phyloP scores from a whole-genome alignment of 64 coral and sea anemone species.

The Catalaphyllia jardinei region DNA sequence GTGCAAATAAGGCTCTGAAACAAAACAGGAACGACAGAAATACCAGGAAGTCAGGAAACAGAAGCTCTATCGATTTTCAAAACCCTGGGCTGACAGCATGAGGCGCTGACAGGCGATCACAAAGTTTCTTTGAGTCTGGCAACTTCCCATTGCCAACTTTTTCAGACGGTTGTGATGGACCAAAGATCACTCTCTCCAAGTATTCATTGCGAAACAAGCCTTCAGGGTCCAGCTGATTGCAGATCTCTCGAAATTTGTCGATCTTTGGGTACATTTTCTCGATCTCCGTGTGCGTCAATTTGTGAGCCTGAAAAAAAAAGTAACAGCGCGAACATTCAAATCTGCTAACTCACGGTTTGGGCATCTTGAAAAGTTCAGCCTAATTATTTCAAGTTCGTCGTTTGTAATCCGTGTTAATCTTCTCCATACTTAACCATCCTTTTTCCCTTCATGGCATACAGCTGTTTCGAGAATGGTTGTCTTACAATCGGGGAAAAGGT shows the following conservation, averaged over 20 bases:
- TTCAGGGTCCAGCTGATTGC: conserved; percentile 62
- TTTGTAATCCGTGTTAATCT: too few species aligned
- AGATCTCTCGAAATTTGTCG: conserved; percentile 57
- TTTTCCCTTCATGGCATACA: too few species aligned
- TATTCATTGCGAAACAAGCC: conserved; percentile 62
- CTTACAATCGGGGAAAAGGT: too few species aligned
- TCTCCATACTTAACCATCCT: too few species aligned
- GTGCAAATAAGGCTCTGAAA: too few species aligned
- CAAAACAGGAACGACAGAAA: too few species aligned
- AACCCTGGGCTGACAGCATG: not conserved
- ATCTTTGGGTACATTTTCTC: conserved; percentile 67
- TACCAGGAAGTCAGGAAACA: too few species aligned
- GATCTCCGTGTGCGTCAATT: conserved; percentile 24
- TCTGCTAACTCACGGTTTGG: too few species aligned
- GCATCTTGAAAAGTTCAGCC: too few species aligned
- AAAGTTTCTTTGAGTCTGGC: not conserved
- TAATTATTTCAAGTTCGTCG: too few species aligned
- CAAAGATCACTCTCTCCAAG: conserved; percentile 57
- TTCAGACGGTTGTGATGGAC: not conserved
- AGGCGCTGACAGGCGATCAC: not conserved
- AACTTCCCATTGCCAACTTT: not conserved
- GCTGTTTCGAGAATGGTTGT: too few species aligned
- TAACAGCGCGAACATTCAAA: not conserved
- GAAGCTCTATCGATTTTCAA: not conserved
- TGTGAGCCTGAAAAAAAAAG: conserved; percentile 62